Conservation (phyloP, 2,113 vertebrate species). For the Aphelocoma coerulescens region DNA sequence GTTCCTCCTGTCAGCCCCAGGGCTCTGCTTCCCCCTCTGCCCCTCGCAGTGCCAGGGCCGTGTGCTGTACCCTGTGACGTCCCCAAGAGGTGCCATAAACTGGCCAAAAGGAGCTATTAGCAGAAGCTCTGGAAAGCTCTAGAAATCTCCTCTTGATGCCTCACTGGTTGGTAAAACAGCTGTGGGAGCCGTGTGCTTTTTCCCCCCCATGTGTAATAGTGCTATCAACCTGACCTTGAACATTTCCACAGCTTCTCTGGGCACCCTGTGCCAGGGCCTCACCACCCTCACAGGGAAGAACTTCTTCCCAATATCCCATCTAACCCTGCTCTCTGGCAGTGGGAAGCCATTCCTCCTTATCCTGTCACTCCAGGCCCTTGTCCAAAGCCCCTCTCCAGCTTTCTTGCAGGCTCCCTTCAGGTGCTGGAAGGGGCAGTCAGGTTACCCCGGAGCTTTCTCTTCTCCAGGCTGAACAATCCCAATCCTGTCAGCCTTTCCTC, state of each 20-base stretch:
- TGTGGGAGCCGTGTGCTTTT: fast-evolving
- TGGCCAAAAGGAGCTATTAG: background rate
- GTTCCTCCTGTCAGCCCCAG: background rate
- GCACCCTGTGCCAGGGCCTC: background rate
- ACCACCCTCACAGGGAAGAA: background rate
- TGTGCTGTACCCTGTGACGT: background rate
- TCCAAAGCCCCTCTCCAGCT: background rate
- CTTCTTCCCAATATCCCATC: background rate
- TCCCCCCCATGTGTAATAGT: fast-evolving
- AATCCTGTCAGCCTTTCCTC: background rate
- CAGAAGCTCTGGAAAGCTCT: background rate
- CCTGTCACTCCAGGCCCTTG: background rate
- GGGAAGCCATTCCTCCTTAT: background rate
- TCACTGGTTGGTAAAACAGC: background rate
- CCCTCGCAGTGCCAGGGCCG: fast-evolving
- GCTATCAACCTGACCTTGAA: background rate
- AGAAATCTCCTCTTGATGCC: background rate
- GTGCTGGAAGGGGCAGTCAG: background rate
- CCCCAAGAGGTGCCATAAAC: too few relatives aligned
- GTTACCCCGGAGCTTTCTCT: background rate
- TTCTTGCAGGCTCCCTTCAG: background rate
- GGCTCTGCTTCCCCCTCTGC: background rate
- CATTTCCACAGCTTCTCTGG: background rate
- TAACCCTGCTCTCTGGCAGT: background rate
- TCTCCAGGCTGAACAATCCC: background rate